Evolutionary conservation across 2,888 invertebrate species (phyloP).

Genomic region (Pachliopta kotzebuea): DNA sequence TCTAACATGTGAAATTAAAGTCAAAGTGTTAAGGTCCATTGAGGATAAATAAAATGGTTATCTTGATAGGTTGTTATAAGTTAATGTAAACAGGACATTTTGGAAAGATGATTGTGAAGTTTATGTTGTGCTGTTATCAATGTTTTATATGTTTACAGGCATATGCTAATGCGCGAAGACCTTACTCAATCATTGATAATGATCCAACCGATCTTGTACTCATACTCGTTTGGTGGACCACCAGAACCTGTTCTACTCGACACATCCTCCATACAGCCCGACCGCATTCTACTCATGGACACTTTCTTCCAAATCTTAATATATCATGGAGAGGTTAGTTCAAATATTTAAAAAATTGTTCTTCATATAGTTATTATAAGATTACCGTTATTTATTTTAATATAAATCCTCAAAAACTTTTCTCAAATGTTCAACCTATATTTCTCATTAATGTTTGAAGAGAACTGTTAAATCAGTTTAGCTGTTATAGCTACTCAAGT

Average conservation of each 20-base stretch:
- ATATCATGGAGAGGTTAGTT: conserved; percentile 95
- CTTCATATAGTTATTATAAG: not conserved
- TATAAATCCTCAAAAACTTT: no score
- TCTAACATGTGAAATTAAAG: no score
- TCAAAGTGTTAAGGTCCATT: no score
- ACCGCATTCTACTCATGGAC: conserved; percentile 98
- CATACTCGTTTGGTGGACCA: conserved; percentile 98
- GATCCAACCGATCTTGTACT: conserved; percentile 99
- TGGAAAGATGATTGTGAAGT: not conserved
- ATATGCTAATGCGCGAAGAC: conserved; percentile 98
- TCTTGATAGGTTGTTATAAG: no score
- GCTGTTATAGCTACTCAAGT: no score
- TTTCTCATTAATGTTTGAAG: no score
- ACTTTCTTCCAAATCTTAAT: conserved; percentile 99
- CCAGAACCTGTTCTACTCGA: conserved; percentile 98
- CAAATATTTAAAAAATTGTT: not conserved
- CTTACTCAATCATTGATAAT: conserved; percentile 98
- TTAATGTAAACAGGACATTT: no score
- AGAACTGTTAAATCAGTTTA: no score
- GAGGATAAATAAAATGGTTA: no score
- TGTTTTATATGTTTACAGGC: conserved; percentile 78
- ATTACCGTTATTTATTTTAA: no score
- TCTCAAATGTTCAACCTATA: no score
- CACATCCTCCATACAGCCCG: conserved; percentile 98
- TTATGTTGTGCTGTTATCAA: not conserved